Evolutionary conservation across 2,888 invertebrate genomes (phyloP), one percentile per base, ranked within the genome.

Genomic region (Lasius fuliginosus): DNA sequence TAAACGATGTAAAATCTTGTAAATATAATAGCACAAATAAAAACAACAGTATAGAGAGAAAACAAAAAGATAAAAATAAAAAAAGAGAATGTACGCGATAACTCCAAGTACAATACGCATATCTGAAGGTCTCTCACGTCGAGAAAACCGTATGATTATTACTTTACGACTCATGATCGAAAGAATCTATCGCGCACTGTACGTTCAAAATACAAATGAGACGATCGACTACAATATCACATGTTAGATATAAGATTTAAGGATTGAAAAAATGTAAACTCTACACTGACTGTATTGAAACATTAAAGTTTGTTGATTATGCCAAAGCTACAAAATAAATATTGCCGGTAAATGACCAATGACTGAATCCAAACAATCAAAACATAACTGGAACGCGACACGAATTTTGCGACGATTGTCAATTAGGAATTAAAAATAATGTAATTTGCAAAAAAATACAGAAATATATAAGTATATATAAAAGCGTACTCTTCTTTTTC

Each of bases 161-260:
- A 56, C 9, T 36, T 36, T 0, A 18, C 36, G n/a, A 71, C 23
- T 23, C 23, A 23, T 23, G 23, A 23, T 23, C 0, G 23, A 40
- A 69, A 12, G 8, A 5, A 71, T 8, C 27, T 73, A 3, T 3
- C 18, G 36, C 56, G 15, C 53, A 5, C 6, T 27, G 1, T 23
- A 73, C 36, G 53, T n/a, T 58, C 58, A 58, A 58, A 12, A 40
- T 9, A 18, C 5, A 73, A 73, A 15, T 40, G 27, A 73, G 11
- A 18, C 5, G 4, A 53, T n/a, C 53, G 33, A 9, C n/a, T 15
- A 36, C 36, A 15, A 53, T 71, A n/a, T 12, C 49, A 30, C 27
- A 11, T 23, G 23, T 5, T 49, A 6, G 18, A 1, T 36, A 27
- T 18, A 36, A 36, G 23, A 36, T 36, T 73, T 36, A 18, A n/a